Evolutionary conservation across 2,888 invertebrate species (phyloP), one percentile per base, ranked within the genome.

Genomic region (Drepanosiphum platanoidis): DNA sequence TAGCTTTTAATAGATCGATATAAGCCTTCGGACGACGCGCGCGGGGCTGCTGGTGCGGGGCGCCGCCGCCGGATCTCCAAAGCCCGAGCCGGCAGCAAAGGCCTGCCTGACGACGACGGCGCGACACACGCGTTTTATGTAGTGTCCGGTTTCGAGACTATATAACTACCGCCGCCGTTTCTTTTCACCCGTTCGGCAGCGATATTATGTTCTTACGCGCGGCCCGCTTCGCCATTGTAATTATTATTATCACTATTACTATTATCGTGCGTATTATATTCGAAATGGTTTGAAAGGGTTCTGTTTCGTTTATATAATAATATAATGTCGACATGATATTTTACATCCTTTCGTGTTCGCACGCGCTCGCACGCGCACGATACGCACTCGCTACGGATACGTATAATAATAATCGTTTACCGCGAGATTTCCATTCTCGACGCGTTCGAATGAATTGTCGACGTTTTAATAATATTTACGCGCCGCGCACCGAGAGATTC

Each of bases 1-100:
- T 82, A 46, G 72, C 82, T 82, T 82, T 82, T 83, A 74, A 75
- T 83, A 66, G 74, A 83, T 75, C 75, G 64, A 83, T 66, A 58
- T 81, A 75, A 83, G 66, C 83, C 75, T 34, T 75, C 58, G 68
- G 52, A 70, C 46, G 46, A 68, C 15, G 36, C 5, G n/a, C 8
- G 15, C 58, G 75, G 27, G 39, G 18, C 1, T 3, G 27, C 1
- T 3, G 58, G n/a, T 34, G 75, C 58, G 46, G n/a, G 34, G 13
- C 75, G n/a, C n/a, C n/a, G n/a, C n/a, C n/a, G n/a, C 32, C 52
- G 3, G 7, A 34, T n/a, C 75, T n/a, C 75, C 74, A 77, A 78
- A 39, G 64, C 13, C 64, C 30, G 64, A 64, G 64, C 64, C 64
- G 27, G 52, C n/a, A n/a, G 11, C 3, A 68, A 68, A 46, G 79